phyloP scores from a whole-genome alignment of 2,888 invertebrate species.

The Netelia fuscicornis region DNA sequence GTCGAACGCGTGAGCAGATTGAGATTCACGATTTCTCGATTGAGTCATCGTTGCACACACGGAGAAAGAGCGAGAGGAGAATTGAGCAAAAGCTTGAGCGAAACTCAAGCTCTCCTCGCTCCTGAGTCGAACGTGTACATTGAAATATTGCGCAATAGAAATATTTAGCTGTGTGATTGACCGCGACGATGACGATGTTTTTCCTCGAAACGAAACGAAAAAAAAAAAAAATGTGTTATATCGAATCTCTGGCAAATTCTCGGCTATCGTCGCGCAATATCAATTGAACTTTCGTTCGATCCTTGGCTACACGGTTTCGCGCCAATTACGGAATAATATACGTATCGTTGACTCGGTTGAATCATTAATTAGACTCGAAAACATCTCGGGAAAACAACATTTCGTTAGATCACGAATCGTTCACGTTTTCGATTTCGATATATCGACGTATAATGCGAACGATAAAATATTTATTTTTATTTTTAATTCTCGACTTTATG shows the following conservation, averaged over 20 bases:
- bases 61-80: background rate
- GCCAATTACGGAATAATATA: background rate
- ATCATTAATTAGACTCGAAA: background rate
- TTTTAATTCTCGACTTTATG: background rate
- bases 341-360: background rate
- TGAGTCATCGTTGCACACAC: slow-evolving; percentile 2
- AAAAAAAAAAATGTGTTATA: background rate
- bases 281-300: background rate
- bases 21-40: background rate
- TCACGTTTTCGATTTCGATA: background rate
- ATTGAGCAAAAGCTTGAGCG: background rate
- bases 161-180: slow-evolving; percentile 53
- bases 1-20: background rate
- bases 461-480: background rate
- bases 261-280: background rate
- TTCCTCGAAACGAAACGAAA: background rate
- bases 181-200: slow-evolving; percentile 31
- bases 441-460: no score
- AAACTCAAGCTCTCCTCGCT: background rate
- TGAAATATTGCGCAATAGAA: slow-evolving; percentile 45
- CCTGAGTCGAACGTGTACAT: slow-evolving; percentile 30
- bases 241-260: background rate
- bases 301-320: background rate
- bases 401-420: background rate
- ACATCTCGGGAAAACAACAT: background rate